Evolutionary conservation across 1,140 invertebrate genomes (phyloP), one percentile per base, ranked within the genome.

Genomic region (Penaeus vannamei): DNA sequence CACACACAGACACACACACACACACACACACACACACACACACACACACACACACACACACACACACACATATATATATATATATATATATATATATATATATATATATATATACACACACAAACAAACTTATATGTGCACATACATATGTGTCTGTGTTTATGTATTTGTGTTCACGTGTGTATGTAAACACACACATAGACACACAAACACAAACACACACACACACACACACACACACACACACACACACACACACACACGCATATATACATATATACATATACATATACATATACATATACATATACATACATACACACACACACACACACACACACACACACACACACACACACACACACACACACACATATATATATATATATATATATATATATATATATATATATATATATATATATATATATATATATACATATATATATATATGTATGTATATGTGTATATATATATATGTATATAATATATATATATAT

Each of bases 171-270:
- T 64, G 14, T 32, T 0, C 22, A 10, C n/a, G n/a, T 59, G 20
- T n/a, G 32, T 59, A 26, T 32, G 12, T n/a, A 2, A n/a, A 82
- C 0, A 23, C 32, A n/a, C 26, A 69, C 26, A 64, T 36, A 66
- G 60, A 64, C 82, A 84, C 82, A 84, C 82, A 84, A 60, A 84
- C 82, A 64, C 82, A 62, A n/a, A 64, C 82, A 84, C 82, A 64
- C 82, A 84, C 82, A 64, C 82, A 84, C 82, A 66, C 82, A 84
- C 82, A 66, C 82, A 84, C 82, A 76, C 72, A 76, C 72, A 76
- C 72, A 76, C 72, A 76, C 72, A 76, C 72, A 76, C 72, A 76
- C 72, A 76, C 72, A 76, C 72, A 76, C 72, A 76, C 29, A 22
- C 29, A 22, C 29, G 32, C 29, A 20, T 22, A 20, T 84, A 14